These are phyloP conservation scores for Nettapus auritus DNA, from an alignment of 2,113 vertebrate genomes.

Conservation along the genomic window DNA sequence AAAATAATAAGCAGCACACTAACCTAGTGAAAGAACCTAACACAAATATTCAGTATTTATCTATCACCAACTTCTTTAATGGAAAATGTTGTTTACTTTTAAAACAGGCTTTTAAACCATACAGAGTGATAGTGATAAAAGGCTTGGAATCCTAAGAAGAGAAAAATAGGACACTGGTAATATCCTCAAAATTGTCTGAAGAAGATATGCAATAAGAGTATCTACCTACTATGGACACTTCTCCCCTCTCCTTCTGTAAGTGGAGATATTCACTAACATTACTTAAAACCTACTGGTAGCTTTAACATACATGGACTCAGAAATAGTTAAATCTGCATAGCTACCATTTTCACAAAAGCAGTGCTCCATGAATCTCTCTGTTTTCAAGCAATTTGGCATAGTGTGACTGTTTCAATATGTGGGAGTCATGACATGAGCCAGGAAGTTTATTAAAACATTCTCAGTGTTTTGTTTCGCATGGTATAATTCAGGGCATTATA, in stretches of 20 bases:
- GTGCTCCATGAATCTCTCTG: neutral
- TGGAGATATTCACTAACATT: neutral
- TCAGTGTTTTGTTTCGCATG: constrained; percentile 4
- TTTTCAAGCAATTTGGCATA: constrained; percentile 26
- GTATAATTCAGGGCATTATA: neutral
- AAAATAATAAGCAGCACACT: neutral
- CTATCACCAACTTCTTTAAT: neutral
- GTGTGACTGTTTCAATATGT: constrained; percentile 6
- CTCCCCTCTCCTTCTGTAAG: neutral
- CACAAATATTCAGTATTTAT: neutral
- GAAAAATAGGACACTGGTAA: neutral
- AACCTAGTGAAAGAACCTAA: neutral
- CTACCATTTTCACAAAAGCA: neutral
- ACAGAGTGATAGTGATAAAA: neutral
- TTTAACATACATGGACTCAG: neutral
- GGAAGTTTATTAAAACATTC: constrained; percentile 50
- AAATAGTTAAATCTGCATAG: neutral
- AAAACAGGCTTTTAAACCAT: neutral
- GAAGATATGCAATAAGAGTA: neutral
- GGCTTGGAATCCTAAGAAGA: neutral
- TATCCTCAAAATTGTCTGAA: neutral
- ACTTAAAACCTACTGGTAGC: neutral
- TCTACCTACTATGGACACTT: neutral
- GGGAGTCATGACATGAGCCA: constrained; percentile 14
- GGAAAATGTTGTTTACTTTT: neutral